Base-by-base conservation (phyloP, 1,140 invertebrate species). In the Homarus americanus region DNA sequence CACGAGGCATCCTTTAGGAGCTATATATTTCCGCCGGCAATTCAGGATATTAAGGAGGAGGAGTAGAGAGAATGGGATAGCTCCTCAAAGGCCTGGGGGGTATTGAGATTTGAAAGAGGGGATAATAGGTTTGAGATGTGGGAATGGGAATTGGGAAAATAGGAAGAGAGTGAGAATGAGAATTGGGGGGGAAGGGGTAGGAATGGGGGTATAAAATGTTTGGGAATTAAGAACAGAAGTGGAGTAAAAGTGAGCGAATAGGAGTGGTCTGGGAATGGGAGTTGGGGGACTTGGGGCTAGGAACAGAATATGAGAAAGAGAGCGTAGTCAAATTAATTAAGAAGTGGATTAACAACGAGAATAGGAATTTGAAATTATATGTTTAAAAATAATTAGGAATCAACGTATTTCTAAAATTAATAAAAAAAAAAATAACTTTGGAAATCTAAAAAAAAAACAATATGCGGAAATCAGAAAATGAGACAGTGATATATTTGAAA, bases 41-140 rank as follows among this genome's bases (percentile, higher is more conserved):
- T 84, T 84, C 82, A 24, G 66, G 82, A 84, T 84, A 84, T 84
- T 84, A 84, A 84, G 66, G 82, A 84, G 82, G 44, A 84, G 58
- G 38, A 66, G 63, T 34, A 69, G 82, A 69, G 63, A 69, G 66
- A 73, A 38, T 69, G 66, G 66, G 66, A 41, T 49, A 72, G 20
- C 82, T 69, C 32, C 66, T 84, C 82, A 84, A 72, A 72, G 82
- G 66, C 66, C 66, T 73, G 17, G 53, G n/a, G 32, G 82, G 82
- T 84, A 84, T 84, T 84, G 82, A 84, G 82, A 63, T 66, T 41
- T 84, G 82, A 73, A 84, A 84, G 82, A 84, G 82, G 82, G 82
- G 82, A 84, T 84, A 84, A 84, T 84, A 84, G 82, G 53, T 66
- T 69, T 82, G 63, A 82, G 53, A 66, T 82, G 80, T 82, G 80